Percentiles rank a stretch among this genome's conserved stretches.
phyloP scores from a whole-genome alignment of 2,888 invertebrate genomes.

The Homarus gammarus region DNA sequence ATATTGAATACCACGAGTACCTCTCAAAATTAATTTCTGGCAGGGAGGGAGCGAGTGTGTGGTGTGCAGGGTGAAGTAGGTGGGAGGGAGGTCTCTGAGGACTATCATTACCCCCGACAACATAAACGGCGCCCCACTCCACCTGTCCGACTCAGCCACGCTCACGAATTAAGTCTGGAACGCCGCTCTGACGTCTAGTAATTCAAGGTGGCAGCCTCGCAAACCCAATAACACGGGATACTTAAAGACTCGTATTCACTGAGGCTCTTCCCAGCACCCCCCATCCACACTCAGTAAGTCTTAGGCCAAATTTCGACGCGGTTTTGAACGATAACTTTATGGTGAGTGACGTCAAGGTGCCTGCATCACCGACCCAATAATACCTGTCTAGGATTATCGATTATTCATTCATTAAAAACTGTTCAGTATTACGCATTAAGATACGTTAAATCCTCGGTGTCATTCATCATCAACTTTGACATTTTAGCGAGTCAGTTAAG shows the following conservation, averaged over 20 bases:
- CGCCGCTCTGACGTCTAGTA: conserved; percentile 29
- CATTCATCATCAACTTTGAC: too few relatives aligned
- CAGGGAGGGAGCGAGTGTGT: neutral
- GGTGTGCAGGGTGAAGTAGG: neutral
- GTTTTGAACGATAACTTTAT: too few relatives aligned
- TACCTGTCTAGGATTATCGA: too few relatives aligned
- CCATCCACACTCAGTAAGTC: neutral
- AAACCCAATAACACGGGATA: neutral
- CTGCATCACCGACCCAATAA: too few relatives aligned
- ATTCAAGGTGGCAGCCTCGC: conserved; percentile 51
- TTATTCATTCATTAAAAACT: too few relatives aligned
- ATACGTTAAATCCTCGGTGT: too few relatives aligned
- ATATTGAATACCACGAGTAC: conserved; percentile 17
- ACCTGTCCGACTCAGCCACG: neutral
- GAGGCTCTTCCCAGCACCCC: too few relatives aligned
- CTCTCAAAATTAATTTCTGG: conserved; percentile 14
- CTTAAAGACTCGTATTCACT: too few relatives aligned
- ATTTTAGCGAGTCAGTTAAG: too few relatives aligned
- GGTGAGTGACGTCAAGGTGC: too few relatives aligned
- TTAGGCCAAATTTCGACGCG: too few relatives aligned
- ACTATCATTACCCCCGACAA: conserved; percentile 36
- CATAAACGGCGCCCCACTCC: conserved; percentile 3
- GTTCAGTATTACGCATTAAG: too few relatives aligned
- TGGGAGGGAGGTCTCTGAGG: neutral
- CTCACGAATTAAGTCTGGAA: conserved; percentile 37